Evolutionary conservation across 2,113 vertebrate genomes (phyloP), one percentile per base, ranked within the genome.

Genomic region (Amblyornis subalaris): DNA sequence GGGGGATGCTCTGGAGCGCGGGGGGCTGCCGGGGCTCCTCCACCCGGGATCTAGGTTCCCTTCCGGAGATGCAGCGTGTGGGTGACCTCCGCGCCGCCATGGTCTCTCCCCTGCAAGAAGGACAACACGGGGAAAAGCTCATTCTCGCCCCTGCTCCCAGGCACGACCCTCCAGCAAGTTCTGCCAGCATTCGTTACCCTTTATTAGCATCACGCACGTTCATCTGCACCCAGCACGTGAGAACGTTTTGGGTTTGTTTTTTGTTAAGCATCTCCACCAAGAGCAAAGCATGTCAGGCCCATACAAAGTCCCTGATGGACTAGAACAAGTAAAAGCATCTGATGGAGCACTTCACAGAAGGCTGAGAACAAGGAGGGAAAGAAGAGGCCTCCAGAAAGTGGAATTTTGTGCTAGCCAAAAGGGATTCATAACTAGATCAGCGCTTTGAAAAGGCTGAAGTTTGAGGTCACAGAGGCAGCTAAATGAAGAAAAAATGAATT

Each of bases 61-160:
- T 99, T 99, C 98, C 98, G 98, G 97, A 98, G 98, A 97, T 97
- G 99, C 98, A 98, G 98, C 95, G 97, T 98, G 97, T 97, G 98
- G 98, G 97, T 93, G 92, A 98, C 91, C 95, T 98, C 98, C n/a
- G 97, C 87, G 90, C 96, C 94, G 93, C 98, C 97, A 96, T 89
- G 98, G 97, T 98, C 99, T 98, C 97, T 99, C 83, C 93, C 98
- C 98, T 98, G 97, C 88, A 91, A 95, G 66, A 96, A 86, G 95
- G 80, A 88, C 2, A 38, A 93, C 55, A 97, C 2, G 42, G 69
- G 36, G 60, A 57, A 66, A 72, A 86, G 53, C 71, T 98, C 76
- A 96, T 69, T 96, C 78, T 75, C 12, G 0, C 66, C 88, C 84
- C 92, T 19, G 53, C 70, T 36, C 18, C 31, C 57, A 35, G 20